These are phyloP conservation scores for Neofelis nebulosa DNA, from an alignment of 2,113 vertebrate genomes.

Conservation along the genomic window DNA sequence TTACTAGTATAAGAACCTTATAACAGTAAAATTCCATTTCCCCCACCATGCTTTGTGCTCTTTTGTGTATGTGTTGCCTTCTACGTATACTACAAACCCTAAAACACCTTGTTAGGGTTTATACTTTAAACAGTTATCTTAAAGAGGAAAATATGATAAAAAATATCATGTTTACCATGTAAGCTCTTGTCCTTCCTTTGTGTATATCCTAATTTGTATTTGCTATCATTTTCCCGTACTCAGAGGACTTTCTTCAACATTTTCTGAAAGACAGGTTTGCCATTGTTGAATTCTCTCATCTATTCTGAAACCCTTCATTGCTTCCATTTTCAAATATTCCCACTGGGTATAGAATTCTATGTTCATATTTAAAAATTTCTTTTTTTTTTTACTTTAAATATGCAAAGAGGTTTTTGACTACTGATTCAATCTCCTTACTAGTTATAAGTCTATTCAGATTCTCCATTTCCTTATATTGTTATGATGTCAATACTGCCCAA, in stretches of 20 bases:
- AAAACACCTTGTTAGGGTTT: background rate
- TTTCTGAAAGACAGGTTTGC: background rate
- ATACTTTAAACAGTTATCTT: background rate
- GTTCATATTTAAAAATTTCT: background rate
- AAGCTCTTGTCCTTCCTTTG: background rate
- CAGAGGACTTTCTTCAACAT: background rate
- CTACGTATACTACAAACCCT: background rate
- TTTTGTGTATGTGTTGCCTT: background rate
- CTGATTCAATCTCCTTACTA: background rate
- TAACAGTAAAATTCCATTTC: background rate
- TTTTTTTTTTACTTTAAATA: background rate
- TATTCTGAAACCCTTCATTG: background rate
- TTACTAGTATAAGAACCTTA: background rate
- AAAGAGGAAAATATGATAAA: background rate
- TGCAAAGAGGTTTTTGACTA: background rate
- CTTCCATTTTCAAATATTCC: background rate
- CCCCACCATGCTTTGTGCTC: background rate
- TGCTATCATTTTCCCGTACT: background rate
- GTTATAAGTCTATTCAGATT: background rate
- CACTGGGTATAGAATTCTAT: background rate
- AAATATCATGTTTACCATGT: background rate
- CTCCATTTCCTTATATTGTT: background rate
- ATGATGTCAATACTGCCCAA: background rate
- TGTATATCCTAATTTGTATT: background rate
- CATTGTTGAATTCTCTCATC: background rate